These are phyloP conservation scores for Vulpes vulpes DNA, from an alignment of 2,113 vertebrate genomes.

Conservation along the genomic window DNA sequence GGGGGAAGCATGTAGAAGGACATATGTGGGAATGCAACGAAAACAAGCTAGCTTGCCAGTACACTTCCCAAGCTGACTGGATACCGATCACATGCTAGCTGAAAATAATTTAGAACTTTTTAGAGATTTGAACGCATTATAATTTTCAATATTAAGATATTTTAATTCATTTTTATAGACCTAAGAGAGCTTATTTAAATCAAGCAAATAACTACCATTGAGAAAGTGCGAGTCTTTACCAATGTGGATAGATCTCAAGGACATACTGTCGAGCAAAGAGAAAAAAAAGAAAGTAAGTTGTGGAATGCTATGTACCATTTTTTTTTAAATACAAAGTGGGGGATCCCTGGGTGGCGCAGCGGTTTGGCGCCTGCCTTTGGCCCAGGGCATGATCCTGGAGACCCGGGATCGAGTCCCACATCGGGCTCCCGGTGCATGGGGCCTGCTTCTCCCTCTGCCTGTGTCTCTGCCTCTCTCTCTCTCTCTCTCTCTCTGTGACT, in stretches of 20 bases:
- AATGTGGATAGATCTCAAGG: background rate
- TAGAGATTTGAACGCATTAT: background rate
- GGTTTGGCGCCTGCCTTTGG: too few relatives aligned
- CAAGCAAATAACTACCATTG: conserved; percentile 36
- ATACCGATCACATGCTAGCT: background rate
- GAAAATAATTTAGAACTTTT: background rate
- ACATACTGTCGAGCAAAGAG: background rate
- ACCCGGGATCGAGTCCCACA: too few relatives aligned
- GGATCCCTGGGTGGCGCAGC: too few relatives aligned
- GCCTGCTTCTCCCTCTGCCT: too few relatives aligned
- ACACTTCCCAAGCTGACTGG: background rate
- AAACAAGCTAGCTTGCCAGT: background rate
- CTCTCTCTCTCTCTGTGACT: too few relatives aligned
- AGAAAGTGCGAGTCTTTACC: background rate
- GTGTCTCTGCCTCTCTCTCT: too few relatives aligned
- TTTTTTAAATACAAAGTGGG: background rate
- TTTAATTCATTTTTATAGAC: background rate
- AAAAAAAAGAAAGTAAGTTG: background rate
- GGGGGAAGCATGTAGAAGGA: background rate
- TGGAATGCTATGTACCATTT: background rate
- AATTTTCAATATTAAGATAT: background rate
- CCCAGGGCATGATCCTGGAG: too few relatives aligned
- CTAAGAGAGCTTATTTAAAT: conserved; percentile 35
- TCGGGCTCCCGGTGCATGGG: too few relatives aligned
- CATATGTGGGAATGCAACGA: background rate